Evolutionary conservation across 2,888 invertebrate species (phyloP), one percentile per base, ranked within the genome.

Genomic region (Cremastinae sp.): DNA sequence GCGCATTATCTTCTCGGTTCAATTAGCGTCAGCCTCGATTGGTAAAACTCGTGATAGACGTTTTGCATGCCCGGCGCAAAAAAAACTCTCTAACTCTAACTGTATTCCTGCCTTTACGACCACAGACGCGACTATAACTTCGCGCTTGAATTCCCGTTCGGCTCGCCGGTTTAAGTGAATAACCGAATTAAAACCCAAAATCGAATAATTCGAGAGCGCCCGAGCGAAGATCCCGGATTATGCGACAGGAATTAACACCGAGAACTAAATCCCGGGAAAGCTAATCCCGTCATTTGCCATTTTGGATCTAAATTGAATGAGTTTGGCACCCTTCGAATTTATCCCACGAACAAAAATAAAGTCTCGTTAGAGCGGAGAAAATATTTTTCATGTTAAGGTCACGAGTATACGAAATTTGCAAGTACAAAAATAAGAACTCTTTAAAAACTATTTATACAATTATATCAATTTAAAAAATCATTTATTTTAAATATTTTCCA

Each of bases 21-120:
- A 84, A 85, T 87, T 85, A 85, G 81, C 75, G 82, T 81, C 82
- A 79, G 70, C 75, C 72, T 80, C 80, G 78, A 82, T 82, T 78
- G 78, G 64, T 62, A 69, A 77, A 80, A 78, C 70, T 79, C 70
- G 59, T 53, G 41, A 70, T 53, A 65, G 69, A 76, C 43, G 28
- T 58, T 51, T 59, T 59, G 34, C 43, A 58, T 58, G 41, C 43
- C n/a, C n/a, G 18, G 43, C 61, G 54, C 22, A 51, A 20, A 51
- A 22, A 51, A 20, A n/a, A 20, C 20, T n/a, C n/a, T n/a, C n/a
- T n/a, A n/a, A n/a, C n/a, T 22, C 0, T 22, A 51, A 1, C 20
- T 22, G 20, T 28, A 12, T 14, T 16, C 16, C 10, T 16, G 16
- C 10, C 7, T 18, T 4, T 36, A 56, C 10, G 36, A 16, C n/a